Evolutionary conservation across 2,797 vertebrate genomes (phyloP).

Genomic region (Sebastes vulpes): DNA sequence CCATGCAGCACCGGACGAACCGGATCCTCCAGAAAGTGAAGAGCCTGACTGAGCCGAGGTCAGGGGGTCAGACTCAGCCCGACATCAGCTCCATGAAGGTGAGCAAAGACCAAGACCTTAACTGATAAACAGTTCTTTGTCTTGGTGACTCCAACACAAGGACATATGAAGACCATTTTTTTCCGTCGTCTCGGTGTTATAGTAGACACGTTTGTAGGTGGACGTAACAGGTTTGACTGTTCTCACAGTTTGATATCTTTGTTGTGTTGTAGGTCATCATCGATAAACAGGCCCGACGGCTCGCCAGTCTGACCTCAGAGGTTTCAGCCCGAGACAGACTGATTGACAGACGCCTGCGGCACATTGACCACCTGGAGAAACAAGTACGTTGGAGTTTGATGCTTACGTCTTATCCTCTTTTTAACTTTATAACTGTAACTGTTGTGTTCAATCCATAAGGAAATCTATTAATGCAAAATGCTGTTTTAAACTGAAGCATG

Average conservation of each 20-base stretch:
- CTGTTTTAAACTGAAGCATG: neutral
- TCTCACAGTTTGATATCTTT: neutral
- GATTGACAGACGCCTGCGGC: constrained; percentile 46
- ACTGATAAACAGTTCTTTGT: neutral
- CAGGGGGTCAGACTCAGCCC: neutral
- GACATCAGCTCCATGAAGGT: constrained; percentile 43
- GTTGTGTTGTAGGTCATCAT: constrained; percentile 33
- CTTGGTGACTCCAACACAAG: neutral
- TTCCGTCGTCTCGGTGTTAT: neutral
- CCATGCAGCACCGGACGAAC: constrained; percentile 23
- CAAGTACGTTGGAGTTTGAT: neutral
- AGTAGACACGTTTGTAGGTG: neutral
- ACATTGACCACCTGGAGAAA: constrained; percentile 61
- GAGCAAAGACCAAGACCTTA: neutral
- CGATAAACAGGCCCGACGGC: constrained; percentile 32
- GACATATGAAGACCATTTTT: neutral
- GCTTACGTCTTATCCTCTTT: neutral
- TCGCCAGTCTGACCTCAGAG: constrained; percentile 40
- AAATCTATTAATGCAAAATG: neutral
- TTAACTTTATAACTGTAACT: neutral
- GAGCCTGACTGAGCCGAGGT: constrained; percentile 6
- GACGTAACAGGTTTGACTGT: neutral
- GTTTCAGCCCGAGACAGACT: constrained; percentile 42
- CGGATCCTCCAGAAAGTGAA: constrained; percentile 34
- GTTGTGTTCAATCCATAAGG: neutral